Evolutionary conservation across 1,140 invertebrate species (phyloP).

Genomic region (Psilanteris sp.): DNA sequence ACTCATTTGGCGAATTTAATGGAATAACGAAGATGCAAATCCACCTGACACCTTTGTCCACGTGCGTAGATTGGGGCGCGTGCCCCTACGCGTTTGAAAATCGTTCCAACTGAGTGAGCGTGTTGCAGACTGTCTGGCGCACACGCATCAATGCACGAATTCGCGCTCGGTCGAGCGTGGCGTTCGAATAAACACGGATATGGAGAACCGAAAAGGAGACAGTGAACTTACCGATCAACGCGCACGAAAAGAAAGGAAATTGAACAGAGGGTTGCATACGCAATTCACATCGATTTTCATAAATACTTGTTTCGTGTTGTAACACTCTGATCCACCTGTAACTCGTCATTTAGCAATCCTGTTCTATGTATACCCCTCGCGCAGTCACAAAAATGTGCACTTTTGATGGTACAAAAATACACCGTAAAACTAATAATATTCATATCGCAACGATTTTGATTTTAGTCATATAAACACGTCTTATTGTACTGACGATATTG

Average conservation of each 20-base stretch:
- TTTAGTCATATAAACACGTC: too few relatives aligned
- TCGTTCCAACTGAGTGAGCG: slow-evolving; percentile 50
- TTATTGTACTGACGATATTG: too few relatives aligned
- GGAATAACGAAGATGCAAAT: slow-evolving; percentile 52
- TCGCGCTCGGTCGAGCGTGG: slow-evolving; percentile 56
- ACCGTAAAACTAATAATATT: too few relatives aligned
- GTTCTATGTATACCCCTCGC: too few relatives aligned
- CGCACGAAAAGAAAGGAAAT: slow-evolving; percentile 47
- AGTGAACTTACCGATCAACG: slow-evolving; percentile 47
- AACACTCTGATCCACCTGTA: slow-evolving; percentile 1
- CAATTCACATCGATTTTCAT: too few relatives aligned
- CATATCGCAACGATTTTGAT: too few relatives aligned
- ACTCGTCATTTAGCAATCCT: slow-evolving; percentile 22
- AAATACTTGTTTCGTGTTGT: too few relatives aligned
- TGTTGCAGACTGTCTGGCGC: slow-evolving; percentile 64
- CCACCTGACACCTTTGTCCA: slow-evolving; percentile 50
- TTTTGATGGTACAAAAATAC: too few relatives aligned
- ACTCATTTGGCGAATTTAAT: too few relatives aligned
- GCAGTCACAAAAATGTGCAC: too few relatives aligned
- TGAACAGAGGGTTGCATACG: slow-evolving; percentile 32
- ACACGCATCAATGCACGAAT: slow-evolving; percentile 61
- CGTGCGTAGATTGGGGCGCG: slow-evolving; percentile 58
- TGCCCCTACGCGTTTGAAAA: slow-evolving; percentile 52
- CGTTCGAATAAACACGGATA: slow-evolving; percentile 55
- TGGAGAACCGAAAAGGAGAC: slow-evolving; percentile 36